Evolutionary conservation across 1,140 invertebrate species (phyloP), one percentile per base, ranked within the genome.

Genomic region (Phymorhynchus buccinoides): DNA sequence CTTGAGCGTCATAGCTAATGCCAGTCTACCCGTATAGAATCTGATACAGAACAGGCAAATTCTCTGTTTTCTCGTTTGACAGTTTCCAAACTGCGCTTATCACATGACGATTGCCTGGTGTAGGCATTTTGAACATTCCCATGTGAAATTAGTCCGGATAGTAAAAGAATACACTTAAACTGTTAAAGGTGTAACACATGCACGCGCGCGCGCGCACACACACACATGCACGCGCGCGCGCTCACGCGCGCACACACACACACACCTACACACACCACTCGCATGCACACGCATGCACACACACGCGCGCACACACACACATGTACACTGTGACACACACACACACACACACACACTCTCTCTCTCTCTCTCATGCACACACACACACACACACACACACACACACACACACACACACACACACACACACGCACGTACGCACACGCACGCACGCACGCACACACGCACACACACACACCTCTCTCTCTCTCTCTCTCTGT

Each of bases 381-480:
- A 35, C 32, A 39, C 4, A 73, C 71, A 73, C 71, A 35, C 71
- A 73, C 71, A 37, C 71, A 37, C 71, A 4, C 71, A 37, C 71
- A 37, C 71, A 37, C 71, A 37, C 71, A 37, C 71, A 37, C 71
- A 37, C 37, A 35, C 71, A 37, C 71, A 73, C 71, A 1, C 71
- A 73, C 71, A 37, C 71, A 73, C 71, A 37, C 71, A 73, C 71
- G 4, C 71, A 73, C 71, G 4, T 32, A 73, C 71, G 4, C 71
- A 37, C 71, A 1, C 71, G 37, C 71, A 73, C 71, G 9, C 71
- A 73, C 71, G 37, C 71, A 73, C 71, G 37, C 71, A 73, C 71
- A 73, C 71, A 16, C 71, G 18, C 71, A 16, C 71, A 37, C 14
- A 16, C 3, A 37, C 71, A 0, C 71, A 37, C 71, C 44, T 48